Base-by-base conservation (phyloP, 2,797 vertebrate species). In the Pterois miles region DNA sequence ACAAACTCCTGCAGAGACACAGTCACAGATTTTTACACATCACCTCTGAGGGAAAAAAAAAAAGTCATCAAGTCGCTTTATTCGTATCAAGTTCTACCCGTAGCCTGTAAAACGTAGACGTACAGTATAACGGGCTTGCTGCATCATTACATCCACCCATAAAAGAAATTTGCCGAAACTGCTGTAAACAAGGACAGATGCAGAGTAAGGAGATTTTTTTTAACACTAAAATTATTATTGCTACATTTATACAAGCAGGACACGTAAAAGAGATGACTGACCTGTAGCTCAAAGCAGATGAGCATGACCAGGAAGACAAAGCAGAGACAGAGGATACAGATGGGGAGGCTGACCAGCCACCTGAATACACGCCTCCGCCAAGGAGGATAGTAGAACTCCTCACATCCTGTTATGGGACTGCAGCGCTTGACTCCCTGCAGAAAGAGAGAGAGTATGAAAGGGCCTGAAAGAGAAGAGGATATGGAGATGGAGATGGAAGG, bases 231-330 rank as follows among this genome's bases (percentile, higher is more conserved):
- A n/a, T 11, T 9, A 54, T 16, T 22, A 18, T 16, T 80, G 56
- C 53, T 56, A 10, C 6, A 57, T 23, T 67, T 27, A 60, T 10
- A 36, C 10, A 29, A 33, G 52, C 46, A 20, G 33, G 9, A 59
- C 60, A 50, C 16, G 33, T 34, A 58, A 9, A 10, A 60, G 16
- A 53, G 59, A 48, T 46, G 74, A 87, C 93, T 93, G 80, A 98
- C 98, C 98, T 99, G 98, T 87, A 99, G 96, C 94, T 98, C 97
- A 76, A 99, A 97, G 94, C 98, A 99, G 94, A 96, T 96, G 64
- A 99, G 96, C 98, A 99, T 99, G 90, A 96, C 95, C 80, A 99
- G 94, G 94, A 99, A 99, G 94, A 97, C 96, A 27, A 97, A 93
- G 90, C 94, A 94, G 81, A 99, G 97, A 92, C 97, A 98, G 91